phyloP scores from a whole-genome alignment of 2,797 vertebrate genomes.

The Lagorchestes hirsutus region DNA sequence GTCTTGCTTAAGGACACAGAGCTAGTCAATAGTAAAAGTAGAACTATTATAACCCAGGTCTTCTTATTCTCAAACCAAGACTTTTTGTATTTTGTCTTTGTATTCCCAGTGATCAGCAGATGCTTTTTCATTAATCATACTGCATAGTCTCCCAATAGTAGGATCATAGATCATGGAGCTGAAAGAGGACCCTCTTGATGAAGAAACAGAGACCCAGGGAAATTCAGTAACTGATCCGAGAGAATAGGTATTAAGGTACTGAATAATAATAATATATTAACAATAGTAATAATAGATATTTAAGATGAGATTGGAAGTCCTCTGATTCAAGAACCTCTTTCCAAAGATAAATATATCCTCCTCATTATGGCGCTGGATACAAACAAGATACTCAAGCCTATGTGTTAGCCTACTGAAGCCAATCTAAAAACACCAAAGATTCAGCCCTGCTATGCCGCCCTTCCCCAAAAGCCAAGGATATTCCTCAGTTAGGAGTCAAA shows the following conservation, averaged over 20 bases:
- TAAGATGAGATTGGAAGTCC: background rate
- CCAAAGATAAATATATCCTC: background rate
- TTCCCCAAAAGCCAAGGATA: slow-evolving; percentile 3
- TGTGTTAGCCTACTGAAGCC: background rate
- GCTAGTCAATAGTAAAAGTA: background rate
- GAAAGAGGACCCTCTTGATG: background rate
- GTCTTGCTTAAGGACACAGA: background rate
- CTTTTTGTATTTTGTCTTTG: background rate
- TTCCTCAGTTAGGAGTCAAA: background rate
- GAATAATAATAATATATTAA: too few relatives aligned
- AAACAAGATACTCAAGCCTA: background rate
- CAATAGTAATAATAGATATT: background rate
- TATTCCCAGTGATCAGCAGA: background rate
- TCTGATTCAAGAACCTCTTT: background rate
- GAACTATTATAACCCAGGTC: background rate
- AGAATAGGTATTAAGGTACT: background rate
- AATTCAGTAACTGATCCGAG: background rate
- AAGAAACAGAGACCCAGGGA: background rate
- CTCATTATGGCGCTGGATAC: background rate
- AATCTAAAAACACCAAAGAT: background rate
- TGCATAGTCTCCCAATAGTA: background rate
- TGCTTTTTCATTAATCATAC: background rate
- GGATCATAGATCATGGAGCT: background rate
- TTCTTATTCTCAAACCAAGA: background rate
- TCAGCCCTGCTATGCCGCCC: background rate